Evolutionary conservation across 2,888 invertebrate species (phyloP).

Genomic region (Callyntrura sp.): DNA sequence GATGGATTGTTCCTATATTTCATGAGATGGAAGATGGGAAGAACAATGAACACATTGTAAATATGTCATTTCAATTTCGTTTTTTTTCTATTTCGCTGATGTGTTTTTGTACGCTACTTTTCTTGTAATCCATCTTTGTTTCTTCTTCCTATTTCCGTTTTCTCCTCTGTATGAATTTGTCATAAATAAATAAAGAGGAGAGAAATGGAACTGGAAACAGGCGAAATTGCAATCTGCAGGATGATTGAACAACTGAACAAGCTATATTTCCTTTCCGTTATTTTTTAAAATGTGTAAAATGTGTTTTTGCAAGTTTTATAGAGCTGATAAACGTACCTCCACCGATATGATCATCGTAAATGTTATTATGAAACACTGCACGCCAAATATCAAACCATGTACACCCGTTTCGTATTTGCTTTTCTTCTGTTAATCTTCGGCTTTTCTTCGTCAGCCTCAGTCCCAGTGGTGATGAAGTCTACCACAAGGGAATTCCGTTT

Average conservation of each 20-base stretch:
- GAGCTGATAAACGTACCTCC: too few species aligned
- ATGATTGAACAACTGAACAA: too few species aligned
- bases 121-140: background rate
- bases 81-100: background rate
- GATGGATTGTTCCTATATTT: too few species aligned
- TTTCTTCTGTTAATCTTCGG: constrained; percentile 48
- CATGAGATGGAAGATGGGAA: background rate
- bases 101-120: too few species aligned
- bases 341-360: too few species aligned
- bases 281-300: constrained; percentile 38
- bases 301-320: too few species aligned
- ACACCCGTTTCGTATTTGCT: constrained; percentile 19
- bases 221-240: background rate
- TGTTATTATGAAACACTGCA: too few species aligned
- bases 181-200: constrained; percentile 32
- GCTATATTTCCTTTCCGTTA: too few species aligned
- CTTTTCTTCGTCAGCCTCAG: constrained; percentile 38
- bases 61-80: background rate
- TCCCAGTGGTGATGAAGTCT: constrained; percentile 68
- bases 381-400: too few species aligned
- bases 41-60: constrained; percentile 8
- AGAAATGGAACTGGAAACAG: background rate
- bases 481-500: constrained; percentile 68
- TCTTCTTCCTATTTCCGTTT: background rate
- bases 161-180: constrained; percentile 9